These are phyloP conservation scores for Bradypodion pumilum DNA, from an alignment of 2,797 vertebrate species.

Conservation along the genomic window DNA sequence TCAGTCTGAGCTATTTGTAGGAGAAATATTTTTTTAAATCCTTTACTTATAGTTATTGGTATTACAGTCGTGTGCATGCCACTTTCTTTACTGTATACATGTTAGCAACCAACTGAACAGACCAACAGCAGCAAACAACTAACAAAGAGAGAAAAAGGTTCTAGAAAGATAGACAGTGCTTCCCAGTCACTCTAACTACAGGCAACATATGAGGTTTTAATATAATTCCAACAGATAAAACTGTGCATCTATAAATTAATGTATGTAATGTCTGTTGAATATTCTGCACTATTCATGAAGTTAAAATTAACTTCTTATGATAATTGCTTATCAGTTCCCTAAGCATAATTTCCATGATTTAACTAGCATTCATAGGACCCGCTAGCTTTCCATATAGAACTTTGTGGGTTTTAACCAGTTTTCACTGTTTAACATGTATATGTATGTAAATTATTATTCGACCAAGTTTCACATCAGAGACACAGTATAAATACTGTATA, in stretches of 20 bases:
- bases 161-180: too few relatives aligned
- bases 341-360: conserved; percentile 74
- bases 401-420: conserved; percentile 71
- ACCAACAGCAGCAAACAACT: too few relatives aligned
- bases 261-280: conserved; percentile 60
- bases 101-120: too few relatives aligned
- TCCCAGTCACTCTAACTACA: too few relatives aligned
- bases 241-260: conserved; percentile 56
- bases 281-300: conserved; percentile 68
- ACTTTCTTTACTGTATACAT: too few relatives aligned
- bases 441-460: conserved; percentile 82
- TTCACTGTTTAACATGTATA: conserved; percentile 83
- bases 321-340: conserved; percentile 74
- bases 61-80: too few relatives aligned
- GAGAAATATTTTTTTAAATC: too few relatives aligned
- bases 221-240: too few relatives aligned
- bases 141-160: too few relatives aligned
- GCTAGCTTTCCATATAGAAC: conserved; percentile 67
- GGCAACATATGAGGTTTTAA: too few relatives aligned
- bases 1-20: too few relatives aligned
- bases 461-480: conserved; percentile 71
- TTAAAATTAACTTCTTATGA: conserved; percentile 72
- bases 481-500: conserved; percentile 77
- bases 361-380: conserved; percentile 67
- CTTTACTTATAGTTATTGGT: too few relatives aligned